Evolutionary conservation across 2,888 invertebrate genomes (phyloP).

Genomic region (Hedya salicella): DNA sequence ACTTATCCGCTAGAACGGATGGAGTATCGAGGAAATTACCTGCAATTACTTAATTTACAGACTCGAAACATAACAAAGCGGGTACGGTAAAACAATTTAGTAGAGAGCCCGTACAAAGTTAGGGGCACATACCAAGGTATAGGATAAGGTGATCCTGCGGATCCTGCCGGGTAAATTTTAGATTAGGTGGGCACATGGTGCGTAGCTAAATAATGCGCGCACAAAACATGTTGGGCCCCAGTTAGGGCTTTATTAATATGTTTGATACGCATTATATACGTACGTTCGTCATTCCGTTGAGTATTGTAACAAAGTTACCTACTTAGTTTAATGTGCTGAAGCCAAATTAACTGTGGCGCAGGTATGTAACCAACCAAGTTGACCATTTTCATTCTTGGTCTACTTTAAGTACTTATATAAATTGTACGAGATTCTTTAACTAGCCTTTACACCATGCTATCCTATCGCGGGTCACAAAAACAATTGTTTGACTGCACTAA

Average conservation of each 20-base stretch:
- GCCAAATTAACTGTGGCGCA: neutral
- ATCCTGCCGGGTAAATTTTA: conserved; percentile 43
- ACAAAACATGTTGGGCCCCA: conserved; percentile 30
- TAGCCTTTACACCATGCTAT: neutral
- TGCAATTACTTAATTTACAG: conserved; percentile 32
- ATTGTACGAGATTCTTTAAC: neutral
- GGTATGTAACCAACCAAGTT: no score
- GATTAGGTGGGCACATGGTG: conserved; percentile 41
- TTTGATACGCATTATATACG: neutral
- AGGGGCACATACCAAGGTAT: conserved; percentile 33
- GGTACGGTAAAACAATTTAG: conserved; percentile 37
- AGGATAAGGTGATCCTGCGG: conserved; percentile 36
- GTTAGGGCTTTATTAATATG: conserved; percentile 19
- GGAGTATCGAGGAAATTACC: conserved; percentile 20
- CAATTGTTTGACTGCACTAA: conserved; percentile 6
- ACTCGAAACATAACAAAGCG: conserved; percentile 27
- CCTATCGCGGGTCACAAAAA: neutral
- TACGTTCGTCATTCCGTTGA: neutral
- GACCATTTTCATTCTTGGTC: no score
- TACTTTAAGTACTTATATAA: no score
- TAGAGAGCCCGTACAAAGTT: conserved; percentile 39
- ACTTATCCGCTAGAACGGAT: conserved; percentile 1
- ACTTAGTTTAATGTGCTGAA: neutral
- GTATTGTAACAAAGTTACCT: neutral
- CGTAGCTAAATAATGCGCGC: conserved; percentile 39